Evolutionary conservation across 2,797 vertebrate genomes (phyloP), one percentile per base, ranked within the genome.

Genomic region (Acipenser oxyrinchus): DNA sequence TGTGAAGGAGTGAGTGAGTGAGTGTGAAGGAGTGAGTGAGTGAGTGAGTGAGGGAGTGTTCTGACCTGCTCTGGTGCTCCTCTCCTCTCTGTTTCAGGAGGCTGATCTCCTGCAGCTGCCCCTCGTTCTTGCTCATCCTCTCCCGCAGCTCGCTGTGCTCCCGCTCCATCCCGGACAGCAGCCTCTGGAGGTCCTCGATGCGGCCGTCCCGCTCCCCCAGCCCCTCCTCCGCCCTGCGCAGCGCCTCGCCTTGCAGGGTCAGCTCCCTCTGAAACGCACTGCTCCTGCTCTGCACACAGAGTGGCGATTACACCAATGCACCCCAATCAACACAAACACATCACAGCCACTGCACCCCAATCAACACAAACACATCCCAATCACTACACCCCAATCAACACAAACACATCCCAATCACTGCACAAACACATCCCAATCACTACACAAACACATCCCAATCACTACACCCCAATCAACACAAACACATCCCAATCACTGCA

Each of bases 101-200:
- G 3, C 77, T 78, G 66, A 95, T 81, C 51, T 87, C 81, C 6
- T 76, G 66, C 63, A 96, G 84, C 72, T 95, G 90, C 0, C 76
- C 70, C 66, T 95, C 92, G 1, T 87, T 84, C 60, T 74, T 86
- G 70, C 77, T 82, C 72, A 94, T 87, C 6, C 84, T 86, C 11
- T 77, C 85, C 79, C 88, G 78, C 78, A 95, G 79, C 49, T 72
- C 69, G 77, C 85, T 70, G 68, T 92, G 93, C 79, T 98, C 95
- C 83, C 92, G 86, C 84, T 94, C 91, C 93, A 95, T 93, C 49
- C 87, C 88, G 0, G 83, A 77, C 83, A 96, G 76, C 67, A 95
- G 77, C 62, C 91, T 86, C 72, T 90, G 91, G 11, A 98, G 84
- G 72, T 93, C 91, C 0, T 91, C 83, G 0, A 93, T 74, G 58